Evolutionary conservation across 2,113 vertebrate genomes (phyloP).

Genomic region (Choloepus hoffmanni): DNA sequence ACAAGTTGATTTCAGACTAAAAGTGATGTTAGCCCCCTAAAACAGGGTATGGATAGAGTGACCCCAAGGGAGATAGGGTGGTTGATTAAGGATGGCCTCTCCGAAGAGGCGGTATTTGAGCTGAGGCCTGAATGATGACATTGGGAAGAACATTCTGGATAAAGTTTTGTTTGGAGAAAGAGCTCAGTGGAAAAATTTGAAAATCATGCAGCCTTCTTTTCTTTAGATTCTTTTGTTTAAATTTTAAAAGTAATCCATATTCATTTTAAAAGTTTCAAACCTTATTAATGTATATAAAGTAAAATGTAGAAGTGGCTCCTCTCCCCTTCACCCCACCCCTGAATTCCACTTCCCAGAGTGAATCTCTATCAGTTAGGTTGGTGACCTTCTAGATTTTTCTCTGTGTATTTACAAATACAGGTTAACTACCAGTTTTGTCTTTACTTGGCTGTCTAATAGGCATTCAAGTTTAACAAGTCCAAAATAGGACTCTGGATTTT

Average conservation of each 20-base stretch:
- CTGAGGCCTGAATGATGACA: background rate
- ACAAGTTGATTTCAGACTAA: background rate
- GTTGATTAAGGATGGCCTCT: background rate
- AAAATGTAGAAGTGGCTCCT: constrained; percentile 43
- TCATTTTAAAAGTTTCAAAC: constrained; percentile 58
- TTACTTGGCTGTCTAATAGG: background rate
- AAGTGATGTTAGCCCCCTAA: too few species aligned
- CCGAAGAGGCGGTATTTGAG: background rate
- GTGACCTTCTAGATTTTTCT: constrained; percentile 38
- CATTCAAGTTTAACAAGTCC: background rate
- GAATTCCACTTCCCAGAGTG: background rate
- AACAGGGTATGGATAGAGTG: background rate
- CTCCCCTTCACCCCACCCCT: background rate
- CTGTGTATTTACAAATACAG: constrained; percentile 46
- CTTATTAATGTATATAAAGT: constrained; percentile 55
- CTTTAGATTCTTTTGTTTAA: constrained; percentile 75
- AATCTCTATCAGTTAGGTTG: constrained; percentile 8
- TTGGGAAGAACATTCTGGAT: constrained; percentile 2
- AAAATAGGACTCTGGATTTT: constrained; percentile 17
- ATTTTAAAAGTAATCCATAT: constrained; percentile 71
- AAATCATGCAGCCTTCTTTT: constrained; percentile 65
- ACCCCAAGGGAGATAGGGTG: background rate
- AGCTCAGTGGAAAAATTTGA: constrained; percentile 49
- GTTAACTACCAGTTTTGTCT: constrained; percentile 60
- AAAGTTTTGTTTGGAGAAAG: constrained; percentile 69